Evolutionary conservation across 2,113 vertebrate species (phyloP), one percentile per base, ranked within the genome.

Genomic region (Athene noctua): DNA sequence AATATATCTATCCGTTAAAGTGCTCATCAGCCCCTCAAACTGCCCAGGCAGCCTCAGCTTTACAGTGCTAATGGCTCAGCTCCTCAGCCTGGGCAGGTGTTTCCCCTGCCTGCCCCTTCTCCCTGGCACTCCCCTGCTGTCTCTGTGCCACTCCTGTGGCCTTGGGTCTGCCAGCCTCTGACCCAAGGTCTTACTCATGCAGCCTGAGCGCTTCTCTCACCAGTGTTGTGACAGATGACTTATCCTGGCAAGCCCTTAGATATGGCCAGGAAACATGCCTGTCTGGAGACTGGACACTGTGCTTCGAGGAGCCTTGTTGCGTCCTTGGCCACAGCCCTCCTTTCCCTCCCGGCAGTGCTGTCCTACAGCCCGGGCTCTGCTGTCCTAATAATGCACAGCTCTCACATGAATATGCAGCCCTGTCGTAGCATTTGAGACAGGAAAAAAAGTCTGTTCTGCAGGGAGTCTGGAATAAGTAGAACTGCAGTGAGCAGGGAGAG

Each of bases 71-170:
- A 47, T 5, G 29, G 70, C 55, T 63, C 23, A 38, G 18, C 46
- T 65, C 21, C 26, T 44, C 25, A 32, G 27, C n/a, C 9, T 27
- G 11, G 22, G 57, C 36, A 32, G 25, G 12, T 4, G 2, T 52
- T 14, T 42, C 22, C 63, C 13, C 23, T 27, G 10, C 26, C 70
- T 59, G 5, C 26, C 21, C 15, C 30, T 51, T 85, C 23, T 82
- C 51, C 30, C n/a, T 7, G 3, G 34, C 0, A 0, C 44, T 73
- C 15, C 1, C 20, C 25, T 70, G 25, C 15, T 1, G 0, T 36
- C 47, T 47, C 42, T 3, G 30, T 2, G 3, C 21, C 0, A 2
- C 34, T 73, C 30, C 0, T 13, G n/a, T 27, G 66, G 38, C 80
- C 7, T 6, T 51, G 68, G 44, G 21, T 61, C 27, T 55, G 59